phyloP scores from a whole-genome alignment of 2,797 vertebrate species.

The Tenualosa thibaudeaui region DNA sequence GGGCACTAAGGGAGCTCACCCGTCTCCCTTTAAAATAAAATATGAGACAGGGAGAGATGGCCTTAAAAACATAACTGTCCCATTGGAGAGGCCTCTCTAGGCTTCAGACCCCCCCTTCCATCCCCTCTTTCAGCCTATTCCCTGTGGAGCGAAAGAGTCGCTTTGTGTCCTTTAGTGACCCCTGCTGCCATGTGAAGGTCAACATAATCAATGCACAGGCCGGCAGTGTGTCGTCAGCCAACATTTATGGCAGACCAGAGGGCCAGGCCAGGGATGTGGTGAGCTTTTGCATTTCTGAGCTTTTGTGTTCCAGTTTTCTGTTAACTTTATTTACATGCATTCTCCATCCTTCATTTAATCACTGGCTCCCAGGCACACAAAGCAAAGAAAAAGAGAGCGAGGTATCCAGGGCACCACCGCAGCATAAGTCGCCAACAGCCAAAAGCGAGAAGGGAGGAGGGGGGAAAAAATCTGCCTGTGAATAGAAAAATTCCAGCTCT shows the following conservation, averaged over 20 bases:
- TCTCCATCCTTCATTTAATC: conserved; percentile 7
- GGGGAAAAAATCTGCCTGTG: background rate
- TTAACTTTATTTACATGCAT: conserved; percentile 2
- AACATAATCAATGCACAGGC: conserved; percentile 38
- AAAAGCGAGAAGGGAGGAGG: background rate
- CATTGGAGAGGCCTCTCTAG: conserved; percentile 32
- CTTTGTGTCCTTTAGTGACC: conserved; percentile 38
- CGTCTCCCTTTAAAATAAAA: conserved; percentile 16
- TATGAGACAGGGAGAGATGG: conserved; percentile 29
- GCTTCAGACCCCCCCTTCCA: background rate
- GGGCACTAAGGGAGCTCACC: background rate
- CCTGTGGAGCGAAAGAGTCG: conserved; percentile 33
- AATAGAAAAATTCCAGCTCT: background rate
- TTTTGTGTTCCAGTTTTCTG: conserved; percentile 21
- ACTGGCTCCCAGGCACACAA: background rate
- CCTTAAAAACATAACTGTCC: conserved; percentile 41
- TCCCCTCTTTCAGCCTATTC: conserved; percentile 27
- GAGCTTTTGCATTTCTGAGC: conserved; percentile 2
- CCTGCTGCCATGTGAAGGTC: conserved; percentile 50
- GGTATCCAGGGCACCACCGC: too few relatives aligned
- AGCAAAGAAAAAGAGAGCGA: too few relatives aligned
- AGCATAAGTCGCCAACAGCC: background rate
- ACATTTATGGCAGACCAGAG: background rate
- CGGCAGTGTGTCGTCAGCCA: background rate
- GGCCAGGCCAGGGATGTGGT: background rate